phyloP scores from a whole-genome alignment of 1,140 invertebrate species.

The Panagrolaimus sp. region DNA sequence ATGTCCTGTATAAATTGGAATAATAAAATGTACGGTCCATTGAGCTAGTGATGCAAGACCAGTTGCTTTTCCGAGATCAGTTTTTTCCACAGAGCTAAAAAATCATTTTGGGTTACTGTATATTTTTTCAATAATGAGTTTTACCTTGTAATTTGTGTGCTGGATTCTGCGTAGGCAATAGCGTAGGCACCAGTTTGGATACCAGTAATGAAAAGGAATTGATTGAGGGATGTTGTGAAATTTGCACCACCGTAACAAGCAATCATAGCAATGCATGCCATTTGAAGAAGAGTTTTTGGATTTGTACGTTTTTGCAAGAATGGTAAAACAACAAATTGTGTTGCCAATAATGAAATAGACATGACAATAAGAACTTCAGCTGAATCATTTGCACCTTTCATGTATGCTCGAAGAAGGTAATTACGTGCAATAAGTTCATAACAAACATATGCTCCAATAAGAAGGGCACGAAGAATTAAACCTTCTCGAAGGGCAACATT shows the following conservation, averaged over 20 bases:
- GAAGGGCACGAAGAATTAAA: constrained; percentile 46
- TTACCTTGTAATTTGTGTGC: constrained; percentile 57
- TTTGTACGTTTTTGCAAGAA: constrained; percentile 43
- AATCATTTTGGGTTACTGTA: neutral
- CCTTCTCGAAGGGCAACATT: constrained; percentile 54
- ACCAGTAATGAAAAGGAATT: constrained; percentile 54
- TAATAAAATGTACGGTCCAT: constrained; percentile 55
- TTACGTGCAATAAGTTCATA: constrained; percentile 59
- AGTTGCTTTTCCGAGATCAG: constrained; percentile 56
- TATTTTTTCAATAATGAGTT: neutral
- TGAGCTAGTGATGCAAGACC: constrained; percentile 59
- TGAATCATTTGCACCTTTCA: constrained; percentile 53
- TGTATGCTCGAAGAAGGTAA: constrained; percentile 56
- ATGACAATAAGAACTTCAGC: constrained; percentile 56
- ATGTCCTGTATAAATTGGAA: constrained; percentile 58
- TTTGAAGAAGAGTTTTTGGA: constrained; percentile 51
- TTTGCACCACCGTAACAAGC: constrained; percentile 44
- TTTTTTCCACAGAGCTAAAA: constrained; percentile 54
- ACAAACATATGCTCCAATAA: constrained; percentile 57
- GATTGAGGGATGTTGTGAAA: constrained; percentile 52
- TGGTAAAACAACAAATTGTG: constrained; percentile 54
- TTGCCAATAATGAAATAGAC: constrained; percentile 48
- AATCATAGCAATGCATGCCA: constrained; percentile 45
- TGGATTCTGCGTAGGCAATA: constrained; percentile 58
- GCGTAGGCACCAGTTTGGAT: constrained; percentile 57